Evolutionary conservation across 2,797 vertebrate genomes (phyloP).

Genomic region (Cirrhinus mrigala): DNA sequence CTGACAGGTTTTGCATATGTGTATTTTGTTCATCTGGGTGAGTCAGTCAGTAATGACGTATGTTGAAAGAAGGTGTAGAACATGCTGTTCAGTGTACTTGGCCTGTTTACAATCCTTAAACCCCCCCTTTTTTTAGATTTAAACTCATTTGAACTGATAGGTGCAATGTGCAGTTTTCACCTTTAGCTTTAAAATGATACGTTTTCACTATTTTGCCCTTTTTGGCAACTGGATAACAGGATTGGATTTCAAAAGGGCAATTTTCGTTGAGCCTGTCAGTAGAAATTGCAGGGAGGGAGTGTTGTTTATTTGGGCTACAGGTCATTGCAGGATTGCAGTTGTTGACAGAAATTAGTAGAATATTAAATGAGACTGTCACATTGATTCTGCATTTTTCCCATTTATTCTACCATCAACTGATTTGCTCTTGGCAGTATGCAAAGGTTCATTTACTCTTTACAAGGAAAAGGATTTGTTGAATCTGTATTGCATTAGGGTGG

Average conservation of each 20-base stretch:
- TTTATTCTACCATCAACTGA: not conserved
- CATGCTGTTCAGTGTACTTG: constrained; percentile 29
- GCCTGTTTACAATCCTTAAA: not conserved
- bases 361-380: not conserved
- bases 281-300: constrained; percentile 38
- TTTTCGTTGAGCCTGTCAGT: constrained; percentile 30
- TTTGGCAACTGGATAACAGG: not conserved
- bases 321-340: constrained; percentile 11
- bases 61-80: constrained; percentile 23
- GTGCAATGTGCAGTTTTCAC: not conserved
- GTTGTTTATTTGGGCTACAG: constrained; percentile 26
- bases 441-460: not conserved
- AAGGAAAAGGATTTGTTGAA: not conserved
- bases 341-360: constrained; percentile 1
- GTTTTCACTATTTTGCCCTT: not conserved
- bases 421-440: constrained; percentile 24
- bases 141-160: not conserved
- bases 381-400: not conserved
- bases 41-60: constrained; percentile 43
- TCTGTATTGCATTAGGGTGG: not conserved
- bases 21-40: constrained; percentile 36
- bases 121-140: not conserved
- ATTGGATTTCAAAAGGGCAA: constrained; percentile 9
- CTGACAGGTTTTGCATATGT: constrained; percentile 9
- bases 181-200: not conserved